Evolutionary conservation across 2,113 vertebrate species (phyloP).

Genomic region (Salminus brasiliensis): DNA sequence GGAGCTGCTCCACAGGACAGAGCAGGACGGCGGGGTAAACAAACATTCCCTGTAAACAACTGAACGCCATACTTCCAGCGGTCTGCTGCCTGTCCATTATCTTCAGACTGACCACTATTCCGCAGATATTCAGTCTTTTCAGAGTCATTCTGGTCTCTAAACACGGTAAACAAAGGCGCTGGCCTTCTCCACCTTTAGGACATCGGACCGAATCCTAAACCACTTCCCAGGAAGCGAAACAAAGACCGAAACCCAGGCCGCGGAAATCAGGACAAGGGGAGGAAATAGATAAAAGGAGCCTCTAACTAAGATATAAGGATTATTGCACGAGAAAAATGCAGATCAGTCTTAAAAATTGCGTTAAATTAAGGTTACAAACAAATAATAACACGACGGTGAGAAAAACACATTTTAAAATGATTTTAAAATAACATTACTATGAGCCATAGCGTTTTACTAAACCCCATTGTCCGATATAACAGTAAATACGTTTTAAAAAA

Average conservation of each 20-base stretch:
- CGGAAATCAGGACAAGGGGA: background rate
- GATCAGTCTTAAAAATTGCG: too few relatives aligned
- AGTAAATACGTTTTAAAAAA: background rate
- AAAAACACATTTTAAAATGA: too few relatives aligned
- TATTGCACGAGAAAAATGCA: too few relatives aligned
- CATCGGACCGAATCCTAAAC: slow-evolving; percentile 12
- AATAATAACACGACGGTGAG: too few relatives aligned
- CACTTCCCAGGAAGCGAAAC: slow-evolving; percentile 51
- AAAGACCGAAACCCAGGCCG: slow-evolving; percentile 35
- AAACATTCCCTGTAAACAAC: background rate
- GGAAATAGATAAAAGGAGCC: background rate
- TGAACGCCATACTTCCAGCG: background rate
- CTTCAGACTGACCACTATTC: background rate
- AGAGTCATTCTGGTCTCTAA: background rate
- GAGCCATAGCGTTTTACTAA: too few relatives aligned
- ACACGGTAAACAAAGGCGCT: background rate
- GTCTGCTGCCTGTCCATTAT: background rate
- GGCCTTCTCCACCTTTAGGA: slow-evolving; percentile 32
- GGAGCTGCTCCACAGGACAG: background rate
- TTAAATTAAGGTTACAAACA: too few relatives aligned
- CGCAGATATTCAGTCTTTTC: background rate
- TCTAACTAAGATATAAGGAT: too few relatives aligned
- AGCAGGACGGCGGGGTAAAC: background rate
- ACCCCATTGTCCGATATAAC: too few relatives aligned
- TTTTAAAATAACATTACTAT: too few relatives aligned